Evolutionary conservation across 1,140 invertebrate genomes (phyloP).

Genomic region (Caligus rogercresseyi): DNA sequence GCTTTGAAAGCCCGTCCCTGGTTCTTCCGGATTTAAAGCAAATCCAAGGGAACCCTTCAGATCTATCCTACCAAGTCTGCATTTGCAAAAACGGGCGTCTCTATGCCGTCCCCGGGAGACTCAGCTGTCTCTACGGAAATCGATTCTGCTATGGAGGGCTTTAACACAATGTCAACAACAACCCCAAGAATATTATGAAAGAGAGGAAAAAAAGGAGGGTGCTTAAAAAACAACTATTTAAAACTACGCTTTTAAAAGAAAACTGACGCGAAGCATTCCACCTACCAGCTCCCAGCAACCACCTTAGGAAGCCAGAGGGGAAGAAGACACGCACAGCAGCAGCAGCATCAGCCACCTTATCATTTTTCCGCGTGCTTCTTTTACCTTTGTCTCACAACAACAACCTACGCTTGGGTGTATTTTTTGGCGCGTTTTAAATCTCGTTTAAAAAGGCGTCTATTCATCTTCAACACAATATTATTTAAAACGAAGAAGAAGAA

Average conservation of each 20-base stretch:
- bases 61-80: not conserved
- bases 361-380: not conserved
- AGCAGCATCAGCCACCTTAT: not conserved
- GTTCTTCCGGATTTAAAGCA: not conserved
- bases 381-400: no score
- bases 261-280: no score
- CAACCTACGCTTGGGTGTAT: not conserved
- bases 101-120: not conserved
- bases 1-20: not conserved
- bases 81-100: not conserved
- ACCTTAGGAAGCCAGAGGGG: no score
- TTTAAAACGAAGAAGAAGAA: not conserved
- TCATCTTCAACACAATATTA: no score
- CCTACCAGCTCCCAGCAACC: no score
- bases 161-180: no score
- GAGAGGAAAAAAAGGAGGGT: no score
- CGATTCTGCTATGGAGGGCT: not conserved
- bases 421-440: not conserved
- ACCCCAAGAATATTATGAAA: no score
- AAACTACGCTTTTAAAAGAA: not conserved
- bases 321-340: not conserved
- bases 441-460: not conserved
- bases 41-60: not conserved
- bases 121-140: not conserved
- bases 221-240: not conserved